Base-by-base conservation (phyloP, 2,888 invertebrate species). In the Tinea trinotella region DNA sequence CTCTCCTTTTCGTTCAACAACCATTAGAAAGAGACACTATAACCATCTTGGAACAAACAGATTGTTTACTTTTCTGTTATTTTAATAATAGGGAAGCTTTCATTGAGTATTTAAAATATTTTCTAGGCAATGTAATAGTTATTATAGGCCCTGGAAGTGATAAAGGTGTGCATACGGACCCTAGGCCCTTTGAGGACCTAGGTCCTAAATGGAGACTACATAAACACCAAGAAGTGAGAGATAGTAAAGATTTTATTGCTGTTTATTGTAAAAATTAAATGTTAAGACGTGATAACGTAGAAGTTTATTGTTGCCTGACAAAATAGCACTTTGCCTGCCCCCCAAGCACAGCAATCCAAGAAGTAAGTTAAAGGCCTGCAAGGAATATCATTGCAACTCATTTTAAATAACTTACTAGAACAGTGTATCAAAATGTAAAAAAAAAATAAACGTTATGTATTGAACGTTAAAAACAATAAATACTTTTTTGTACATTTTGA, bases 41-140 rank as follows among this genome's bases (percentile, higher is more conserved):
- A 3, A 57, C 65, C 30, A 65, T 87, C 53, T 71, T 90, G 1
- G 67, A 76, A 22, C 64, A 72, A 7, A 61, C 72, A 10, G 72
- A 85, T 88, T 55, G 92, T 92, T 64, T 94, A 53, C 66, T 95
- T 50, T 95, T 95, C 70, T 95, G 94, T 66, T 95, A 95, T 64
- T 95, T 95, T 63, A 95, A 94, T 65, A 89, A 92, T 64, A 87
- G 89, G 5, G 60, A 65, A 0, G 93, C 92, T 17, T 95, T 94
- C 71, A 65, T 81, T 9, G 76, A 90, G 7, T 95, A 95, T 63
- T 71, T 95, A 56, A 69, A 87, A 59, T 68, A 87, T 63, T 92
- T 90, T 68, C 65, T 74, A 19, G 92, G 96, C 22, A 78, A 82
- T 34, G 82, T 90, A 57, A 69, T 96, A 53, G 81, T 95, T 63